Evolutionary conservation across 2,797 vertebrate genomes (phyloP).

Genomic region (Eulemur mongoz): DNA sequence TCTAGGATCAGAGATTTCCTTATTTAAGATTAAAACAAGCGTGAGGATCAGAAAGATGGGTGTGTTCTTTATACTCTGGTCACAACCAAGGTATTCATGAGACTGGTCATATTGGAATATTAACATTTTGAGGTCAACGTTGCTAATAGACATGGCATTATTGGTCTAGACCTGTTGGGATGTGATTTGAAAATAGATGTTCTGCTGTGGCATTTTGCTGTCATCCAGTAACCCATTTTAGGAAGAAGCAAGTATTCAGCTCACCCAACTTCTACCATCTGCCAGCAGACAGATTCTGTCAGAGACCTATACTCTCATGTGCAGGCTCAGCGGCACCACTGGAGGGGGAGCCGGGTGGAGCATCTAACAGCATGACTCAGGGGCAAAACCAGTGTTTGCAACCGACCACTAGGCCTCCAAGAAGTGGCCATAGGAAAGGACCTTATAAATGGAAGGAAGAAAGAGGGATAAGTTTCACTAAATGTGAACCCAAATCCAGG

Average conservation of each 20-base stretch:
- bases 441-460: not conserved
- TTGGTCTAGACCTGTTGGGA: not conserved
- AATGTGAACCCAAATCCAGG: not conserved
- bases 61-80: not conserved
- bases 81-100: not conserved
- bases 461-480: not conserved
- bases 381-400: not conserved
- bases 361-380: not conserved
- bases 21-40: slow-evolving; percentile 4
- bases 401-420: not conserved
- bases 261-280: not conserved
- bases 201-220: not conserved
- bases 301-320: not conserved
- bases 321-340: not conserved
- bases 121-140: not conserved
- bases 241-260: not conserved
- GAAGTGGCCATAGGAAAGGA: not conserved
- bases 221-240: not conserved
- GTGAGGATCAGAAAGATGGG: not conserved
- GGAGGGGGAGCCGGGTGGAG: not conserved
- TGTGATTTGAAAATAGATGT: not conserved
- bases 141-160: not conserved
- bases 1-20: not conserved
- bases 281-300: not conserved
- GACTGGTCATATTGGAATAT: not conserved